Evolutionary conservation across 2,113 vertebrate species (phyloP), one percentile per base, ranked within the genome.

Genomic region (Vidua chalybeata): DNA sequence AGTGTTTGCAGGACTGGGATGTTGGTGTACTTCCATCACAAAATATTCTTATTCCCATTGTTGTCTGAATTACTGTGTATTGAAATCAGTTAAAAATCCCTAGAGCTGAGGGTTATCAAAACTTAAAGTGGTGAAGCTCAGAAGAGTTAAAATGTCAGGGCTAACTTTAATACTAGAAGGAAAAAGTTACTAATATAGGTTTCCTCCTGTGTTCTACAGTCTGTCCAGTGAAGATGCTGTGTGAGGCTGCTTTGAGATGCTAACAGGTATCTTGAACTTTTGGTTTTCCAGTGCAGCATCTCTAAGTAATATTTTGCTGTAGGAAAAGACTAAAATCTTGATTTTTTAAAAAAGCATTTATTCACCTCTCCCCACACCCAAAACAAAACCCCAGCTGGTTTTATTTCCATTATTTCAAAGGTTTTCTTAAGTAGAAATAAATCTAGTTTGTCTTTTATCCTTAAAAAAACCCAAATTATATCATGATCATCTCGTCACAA

Each of bases 151-250:
- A 95, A 96, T 97, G 90, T 97, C 94, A 85, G 89, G 94, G 84
- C 67, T 97, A 85, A 96, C 68, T 96, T 96, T 72, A 92, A 96
- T 94, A 78, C 86, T 96, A 92, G 97, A 97, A 96, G 56, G 94
- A 84, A 96, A 96, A 96, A 97, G 88, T 95, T 97, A 96, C 95
- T 96, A 97, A 97, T 95, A 94, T 94, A 96, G 97, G 96, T 96
- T 97, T 96, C 96, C 95, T 97, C 95, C 95, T 97, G 96, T 97
- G 95, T 97, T 95, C 95, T 96, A 93, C 94, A 96, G 95, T 97
- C 95, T 96, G 96, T 97, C 96, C 93, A 97, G 93, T 97, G 97
- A 97, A 97, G 95, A 97, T 95, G 96, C 95, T 97, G 96, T 97
- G 95, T 96, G 97, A 96, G 95, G 94, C 92, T 97, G 94, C 96